Base-by-base conservation (phyloP, 2,797 vertebrate species). In the Rhinoraja longicauda region DNA sequence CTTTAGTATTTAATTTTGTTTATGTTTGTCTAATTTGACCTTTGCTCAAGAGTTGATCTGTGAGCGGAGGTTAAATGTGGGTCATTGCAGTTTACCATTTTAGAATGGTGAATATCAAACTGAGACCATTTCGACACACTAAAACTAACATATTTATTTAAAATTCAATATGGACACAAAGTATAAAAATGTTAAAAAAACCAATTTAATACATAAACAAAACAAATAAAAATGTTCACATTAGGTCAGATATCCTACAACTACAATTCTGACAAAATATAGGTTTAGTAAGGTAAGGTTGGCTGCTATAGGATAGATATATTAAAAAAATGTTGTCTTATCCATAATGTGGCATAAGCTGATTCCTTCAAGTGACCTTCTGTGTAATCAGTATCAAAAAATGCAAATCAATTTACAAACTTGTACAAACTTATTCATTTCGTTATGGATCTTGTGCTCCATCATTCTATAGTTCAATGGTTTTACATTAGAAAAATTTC, bases 131-230 rank as follows among this genome's bases (percentile, higher is more conserved):
- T 86, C 86, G 57, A 62, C 82, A 86, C 26, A 57, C 82, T 15
- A 59, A 62, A 86, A 84, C 82, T 62, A 86, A 62, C 29, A 59
- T 86, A 62, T 86, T 86, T 86, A 86, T 86, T 86, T n/a, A 62
- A 62, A 86, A 86, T 86, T 62, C 57, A 84, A 62, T 86, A 86
- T 10, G 29, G 13, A n/a, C 29, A 57, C 62, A n/a, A 86, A 62
- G 82, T 57, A 62, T 62, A 86, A 86, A 86, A 86, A 26, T 86
- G 62, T 86, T 45, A 86, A 59, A 86, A 67, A 86, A 86, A 57
- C n/a, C 82, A 0, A 62, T 86, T 26, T 57, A 62, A 62, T 62
- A n/a, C 62, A 86, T 59, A 86, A 86, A 59, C 53, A 84, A 9
- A 39, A 84, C 26, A 53, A 82, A 86, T 86, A 86, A 86, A 57